Conservation (phyloP, 2,113 vertebrate species). For the Tringa solitaria region DNA sequence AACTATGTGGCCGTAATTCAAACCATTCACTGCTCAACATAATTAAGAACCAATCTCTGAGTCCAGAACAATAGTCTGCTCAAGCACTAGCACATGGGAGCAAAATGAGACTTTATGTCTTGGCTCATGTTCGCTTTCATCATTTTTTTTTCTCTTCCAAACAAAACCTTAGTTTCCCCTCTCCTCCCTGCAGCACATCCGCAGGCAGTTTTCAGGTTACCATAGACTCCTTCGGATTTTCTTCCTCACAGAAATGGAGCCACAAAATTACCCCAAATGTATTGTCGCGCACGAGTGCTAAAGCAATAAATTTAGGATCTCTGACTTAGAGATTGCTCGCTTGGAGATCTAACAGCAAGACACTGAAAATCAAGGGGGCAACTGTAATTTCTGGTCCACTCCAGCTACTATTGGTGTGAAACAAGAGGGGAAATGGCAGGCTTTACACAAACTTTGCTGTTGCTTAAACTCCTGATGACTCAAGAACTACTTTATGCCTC, state of each 20-base stretch:
- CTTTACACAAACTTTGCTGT: not conserved
- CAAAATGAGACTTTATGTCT: conserved; percentile 50
- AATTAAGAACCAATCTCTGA: conserved; percentile 57
- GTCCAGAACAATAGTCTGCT: conserved; percentile 63
- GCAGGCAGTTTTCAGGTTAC: not conserved
- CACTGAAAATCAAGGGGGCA: not conserved
- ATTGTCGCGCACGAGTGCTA: accelerated
- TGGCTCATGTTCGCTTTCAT: conserved; percentile 24
- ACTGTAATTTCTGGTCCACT: not conserved
- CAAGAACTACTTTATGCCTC: not conserved
- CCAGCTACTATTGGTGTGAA: not conserved
- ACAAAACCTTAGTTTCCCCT: not conserved
- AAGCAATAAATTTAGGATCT: not conserved
- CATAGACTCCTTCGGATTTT: not conserved
- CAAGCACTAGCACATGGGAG: conserved; percentile 48
- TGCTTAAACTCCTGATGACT: not conserved
- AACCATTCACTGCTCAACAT: conserved; percentile 45
- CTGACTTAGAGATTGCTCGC: not conserved
- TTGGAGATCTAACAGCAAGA: not conserved
- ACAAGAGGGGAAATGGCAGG: not conserved
- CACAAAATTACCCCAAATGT: not conserved
- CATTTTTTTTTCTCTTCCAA: not conserved
- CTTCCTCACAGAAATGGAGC: not conserved
- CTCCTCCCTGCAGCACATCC: not conserved
- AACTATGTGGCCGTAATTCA: conserved; percentile 57